These are phyloP conservation scores for Pelecanoides urinatrix DNA, from an alignment of 2,113 vertebrate species.

Conservation along the genomic window DNA sequence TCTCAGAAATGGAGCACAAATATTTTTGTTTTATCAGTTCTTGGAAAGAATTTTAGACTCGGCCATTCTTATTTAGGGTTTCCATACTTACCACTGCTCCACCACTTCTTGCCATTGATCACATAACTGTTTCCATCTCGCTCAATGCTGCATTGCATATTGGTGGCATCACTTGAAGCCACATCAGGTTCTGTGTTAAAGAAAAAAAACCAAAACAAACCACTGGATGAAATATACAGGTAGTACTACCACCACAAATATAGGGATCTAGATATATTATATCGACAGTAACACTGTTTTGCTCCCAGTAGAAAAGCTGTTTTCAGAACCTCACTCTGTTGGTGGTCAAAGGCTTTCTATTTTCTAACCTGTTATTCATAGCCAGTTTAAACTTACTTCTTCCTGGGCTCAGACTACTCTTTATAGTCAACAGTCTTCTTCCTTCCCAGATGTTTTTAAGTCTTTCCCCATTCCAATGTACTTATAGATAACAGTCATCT, in stretches of 20 bases:
- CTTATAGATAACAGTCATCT: neutral
- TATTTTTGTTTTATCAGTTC: neutral
- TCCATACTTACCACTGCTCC: conserved; percentile 87
- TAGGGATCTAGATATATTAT: fast-evolving
- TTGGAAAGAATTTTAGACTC: neutral
- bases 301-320: neutral
- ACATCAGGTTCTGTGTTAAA: conserved; percentile 84
- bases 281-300: neutral
- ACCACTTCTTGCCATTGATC: conserved; percentile 94
- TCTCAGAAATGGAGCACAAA: neutral
- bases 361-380: neutral
- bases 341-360: neutral
- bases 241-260: neutral
- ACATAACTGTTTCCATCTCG: conserved; percentile 77
- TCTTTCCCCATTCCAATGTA: neutral
- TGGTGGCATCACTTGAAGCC: conserved; percentile 93
- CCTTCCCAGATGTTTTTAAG: neutral
- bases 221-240: neutral
- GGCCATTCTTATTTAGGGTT: neutral
- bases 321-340: neutral
- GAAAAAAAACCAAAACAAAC: neutral
- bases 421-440: neutral
- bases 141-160: conserved; percentile 84
- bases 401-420: neutral
- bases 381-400: neutral